Conservation (phyloP, 2,888 invertebrate species). For the Colostygia pectinataria region DNA sequence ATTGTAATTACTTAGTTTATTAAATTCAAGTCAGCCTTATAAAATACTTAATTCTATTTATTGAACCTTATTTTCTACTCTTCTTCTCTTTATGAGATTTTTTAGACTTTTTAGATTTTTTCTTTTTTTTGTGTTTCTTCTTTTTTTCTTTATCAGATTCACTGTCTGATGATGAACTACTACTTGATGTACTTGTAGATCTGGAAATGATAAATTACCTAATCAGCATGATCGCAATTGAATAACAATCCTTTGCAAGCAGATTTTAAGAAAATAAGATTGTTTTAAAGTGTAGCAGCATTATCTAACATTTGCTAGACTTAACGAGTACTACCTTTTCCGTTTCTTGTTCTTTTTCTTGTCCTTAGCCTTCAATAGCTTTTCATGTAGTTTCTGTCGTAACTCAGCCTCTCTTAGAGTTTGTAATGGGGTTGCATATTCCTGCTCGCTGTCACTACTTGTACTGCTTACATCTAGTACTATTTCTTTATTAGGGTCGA, state of each 20-base stretch:
- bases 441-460: constrained; percentile 93
- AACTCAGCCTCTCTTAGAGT: constrained; percentile 90
- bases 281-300: too few species aligned
- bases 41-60: not conserved
- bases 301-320: too few species aligned
- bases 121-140: constrained; percentile 53
- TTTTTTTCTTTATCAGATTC: constrained; percentile 52
- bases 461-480: constrained; percentile 97
- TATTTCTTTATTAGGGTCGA: constrained; percentile 96
- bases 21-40: constrained; percentile 19
- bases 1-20: too few species aligned
- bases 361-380: constrained; percentile 83
- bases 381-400: constrained; percentile 85
- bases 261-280: too few species aligned
- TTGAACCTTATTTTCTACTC: constrained; percentile 30
- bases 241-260: too few species aligned
- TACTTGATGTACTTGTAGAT: constrained; percentile 59
- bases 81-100: constrained; percentile 54
- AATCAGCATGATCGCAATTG: too few species aligned
- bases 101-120: constrained; percentile 60
- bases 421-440: constrained; percentile 92
- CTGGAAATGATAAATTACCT: constrained; percentile 38
- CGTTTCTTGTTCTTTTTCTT: constrained; percentile 76
- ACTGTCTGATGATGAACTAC: constrained; percentile 52
- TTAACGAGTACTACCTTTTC: constrained; percentile 54